A percentile compares a stretch with the other conserved stretches of the same genome.
Conservation (phyloP, 2,113 vertebrate species). For the Noctilio leporinus region DNA sequence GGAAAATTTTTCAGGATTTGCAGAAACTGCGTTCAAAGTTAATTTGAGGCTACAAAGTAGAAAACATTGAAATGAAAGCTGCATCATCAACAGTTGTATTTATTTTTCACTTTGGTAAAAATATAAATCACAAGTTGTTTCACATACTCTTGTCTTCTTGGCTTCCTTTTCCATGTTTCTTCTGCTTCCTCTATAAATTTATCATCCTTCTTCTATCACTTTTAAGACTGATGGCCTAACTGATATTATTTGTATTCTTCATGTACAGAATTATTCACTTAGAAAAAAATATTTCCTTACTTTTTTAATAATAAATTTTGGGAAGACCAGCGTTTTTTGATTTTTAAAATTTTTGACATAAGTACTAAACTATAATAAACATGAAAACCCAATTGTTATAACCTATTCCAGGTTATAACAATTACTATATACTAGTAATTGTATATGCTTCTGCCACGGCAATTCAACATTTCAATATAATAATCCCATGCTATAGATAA, state of each 20-base stretch:
- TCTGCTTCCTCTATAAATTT: not conserved
- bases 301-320: constrained; percentile 17
- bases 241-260: constrained; percentile 23
- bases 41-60: not conserved
- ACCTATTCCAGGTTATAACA: not conserved
- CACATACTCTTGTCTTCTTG: not conserved
- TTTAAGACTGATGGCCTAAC: not conserved
- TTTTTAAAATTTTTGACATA: constrained; percentile 38
- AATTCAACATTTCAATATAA: not conserved
- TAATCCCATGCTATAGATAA: not conserved
- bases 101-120: not conserved
- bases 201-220: not conserved
- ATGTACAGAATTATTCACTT: not conserved
- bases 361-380: constrained; percentile 17
- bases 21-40: not conserved
- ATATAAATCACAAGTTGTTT: not conserved
- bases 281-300: constrained; percentile 4
- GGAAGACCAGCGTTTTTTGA: not conserved
- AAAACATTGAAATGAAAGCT: constrained; percentile 5
- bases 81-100: not conserved
- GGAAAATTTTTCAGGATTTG: not conserved
- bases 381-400: constrained; percentile 18
- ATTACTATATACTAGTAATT: not conserved
- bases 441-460: not conserved
- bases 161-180: not conserved